Evolutionary conservation across 2,113 vertebrate genomes (phyloP).

Genomic region (Donacobius atricapilla): DNA sequence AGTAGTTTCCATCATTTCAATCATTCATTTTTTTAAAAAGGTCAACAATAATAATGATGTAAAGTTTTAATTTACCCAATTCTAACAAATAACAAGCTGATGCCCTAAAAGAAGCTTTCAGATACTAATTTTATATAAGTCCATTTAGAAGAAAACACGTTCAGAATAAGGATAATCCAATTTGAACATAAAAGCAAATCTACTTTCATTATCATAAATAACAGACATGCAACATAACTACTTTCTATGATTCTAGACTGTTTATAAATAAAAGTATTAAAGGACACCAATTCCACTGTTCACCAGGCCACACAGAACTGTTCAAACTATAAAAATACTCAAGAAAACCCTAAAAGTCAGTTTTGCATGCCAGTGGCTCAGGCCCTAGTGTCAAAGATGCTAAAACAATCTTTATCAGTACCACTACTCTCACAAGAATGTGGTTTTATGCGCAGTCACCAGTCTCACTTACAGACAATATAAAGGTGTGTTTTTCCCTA

Average conservation of each 20-base stretch:
- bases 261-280: not conserved
- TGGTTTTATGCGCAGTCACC: not conserved
- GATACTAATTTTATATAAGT: not conserved
- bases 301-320: not conserved
- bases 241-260: not conserved
- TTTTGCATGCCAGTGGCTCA: not conserved
- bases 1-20: not conserved
- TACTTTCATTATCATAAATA: not conserved
- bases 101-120: not conserved
- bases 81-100: not conserved
- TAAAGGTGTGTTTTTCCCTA: not conserved
- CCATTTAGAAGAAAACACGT: not conserved
- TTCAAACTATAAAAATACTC: not conserved
- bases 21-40: not conserved
- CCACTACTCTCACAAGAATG: not conserved
- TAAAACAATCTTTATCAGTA: not conserved
- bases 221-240: not conserved
- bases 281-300: not conserved
- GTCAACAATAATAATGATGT: not conserved
- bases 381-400: not conserved
- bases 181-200: not conserved
- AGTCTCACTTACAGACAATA: not conserved
- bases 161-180: not conserved
- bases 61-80: not conserved
- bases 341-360: not conserved